Base-by-base conservation (phyloP, 35 echinoderm and acorn worm genomes). In the Apostichopus californicus region DNA sequence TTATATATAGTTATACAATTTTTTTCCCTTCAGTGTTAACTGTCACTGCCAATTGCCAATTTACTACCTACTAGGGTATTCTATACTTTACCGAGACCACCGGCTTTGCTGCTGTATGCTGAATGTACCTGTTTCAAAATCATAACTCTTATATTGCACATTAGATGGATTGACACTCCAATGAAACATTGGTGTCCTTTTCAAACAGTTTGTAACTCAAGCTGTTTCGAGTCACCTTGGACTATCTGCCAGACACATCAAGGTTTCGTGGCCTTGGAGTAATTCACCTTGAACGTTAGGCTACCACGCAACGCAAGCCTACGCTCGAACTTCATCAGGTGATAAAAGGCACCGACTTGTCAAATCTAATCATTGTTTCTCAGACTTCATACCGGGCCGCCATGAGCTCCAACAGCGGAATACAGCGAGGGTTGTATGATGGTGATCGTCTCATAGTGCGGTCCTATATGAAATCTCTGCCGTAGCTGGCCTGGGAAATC, bases 171-270 rank as follows among this genome's bases (percentile, higher is more conserved):
- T 85, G 81, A 58, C 81, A 58, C 81, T 25, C 81, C 81, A 85
- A 58, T 85, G 81, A 56, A 21, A 85, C 81, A 85, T 85, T 85
- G 81, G 81, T 85, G 81, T 85, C 52, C 55, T 85, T 85, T 85
- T 85, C 81, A 58, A 58, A 20, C 81, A 63, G 81, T 85, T 85
- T 85, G 86, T 72, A 89, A 89, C 24, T 89, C 86, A 89, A 89
- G 86, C 86, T 89, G 86, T 89, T 82, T 89, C 34, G 52, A 89
- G 63, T 89, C 86, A 89, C 86, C 86, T 89, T 89, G 55, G 57
- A 89, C 18, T 22, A 89, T 54, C 61, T 89, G 9, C 86, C 60
- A 89, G 86, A 89, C 86, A 34, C 63, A 23, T 89, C 86, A 89
- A 5, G 86, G 86, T 73, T 72, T 68, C 61, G 86, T 89, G 86